Conservation (phyloP, 1,140 invertebrate species). For the Ips nitidus region DNA sequence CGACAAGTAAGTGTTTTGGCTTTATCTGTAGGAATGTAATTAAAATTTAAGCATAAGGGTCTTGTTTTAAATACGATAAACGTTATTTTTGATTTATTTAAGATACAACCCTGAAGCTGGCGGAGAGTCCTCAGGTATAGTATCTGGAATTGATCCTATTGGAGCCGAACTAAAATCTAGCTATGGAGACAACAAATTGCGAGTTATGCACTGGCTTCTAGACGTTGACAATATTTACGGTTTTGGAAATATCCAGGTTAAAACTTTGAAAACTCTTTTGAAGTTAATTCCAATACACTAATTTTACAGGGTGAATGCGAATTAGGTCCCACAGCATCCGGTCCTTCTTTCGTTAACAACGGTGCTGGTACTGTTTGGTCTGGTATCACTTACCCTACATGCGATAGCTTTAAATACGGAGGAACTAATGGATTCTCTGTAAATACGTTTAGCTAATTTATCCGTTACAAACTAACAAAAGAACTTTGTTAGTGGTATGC, state of each 20-base stretch:
- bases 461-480: too few species aligned
- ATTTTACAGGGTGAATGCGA: slow-evolving; percentile 26
- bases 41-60: too few species aligned
- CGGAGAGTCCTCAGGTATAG: slow-evolving; percentile 20
- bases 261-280: too few species aligned
- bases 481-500: not conserved
- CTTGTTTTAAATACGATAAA: too few species aligned
- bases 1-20: slow-evolving; percentile 15
- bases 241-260: slow-evolving; percentile 29
- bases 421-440: slow-evolving; percentile 38
- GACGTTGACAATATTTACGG: slow-evolving; percentile 38
- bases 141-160: slow-evolving; percentile 27
- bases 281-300: too few species aligned
- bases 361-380: slow-evolving; percentile 37
- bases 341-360: slow-evolving; percentile 36
- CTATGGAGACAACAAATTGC: slow-evolving; percentile 25
- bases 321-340: slow-evolving; percentile 23
- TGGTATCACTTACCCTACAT: slow-evolving; percentile 35
- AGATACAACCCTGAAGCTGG: slow-evolving; percentile 33
- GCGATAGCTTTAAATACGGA: slow-evolving; percentile 36
- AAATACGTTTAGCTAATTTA: not conserved
- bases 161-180: slow-evolving; percentile 23
- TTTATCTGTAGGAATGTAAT: too few species aligned
- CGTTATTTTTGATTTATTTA: not conserved
- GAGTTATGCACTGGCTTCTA: slow-evolving; percentile 34